Conservation (phyloP, 2,888 invertebrate genomes). For the Andrena dorsata region DNA sequence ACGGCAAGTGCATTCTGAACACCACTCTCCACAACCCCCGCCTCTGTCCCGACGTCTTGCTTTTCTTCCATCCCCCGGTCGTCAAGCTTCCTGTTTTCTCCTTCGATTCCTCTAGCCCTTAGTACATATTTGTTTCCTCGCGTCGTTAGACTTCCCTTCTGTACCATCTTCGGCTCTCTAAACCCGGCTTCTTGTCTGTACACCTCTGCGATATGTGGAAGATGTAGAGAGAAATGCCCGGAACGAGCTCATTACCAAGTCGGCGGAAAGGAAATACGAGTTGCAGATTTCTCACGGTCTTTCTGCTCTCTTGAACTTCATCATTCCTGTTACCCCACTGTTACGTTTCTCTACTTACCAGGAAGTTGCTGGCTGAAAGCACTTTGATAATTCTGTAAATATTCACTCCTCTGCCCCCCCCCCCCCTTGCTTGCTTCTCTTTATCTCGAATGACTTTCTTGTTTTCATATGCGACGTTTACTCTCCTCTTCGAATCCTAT, state of each 20-base stretch:
- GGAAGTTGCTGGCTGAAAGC: background rate
- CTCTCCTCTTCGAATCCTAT: background rate
- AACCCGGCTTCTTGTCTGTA: background rate
- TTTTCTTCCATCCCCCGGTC: background rate
- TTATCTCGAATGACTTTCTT: background rate
- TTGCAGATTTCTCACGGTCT: too few relatives aligned
- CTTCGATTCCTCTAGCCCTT: background rate
- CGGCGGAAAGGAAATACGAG: background rate
- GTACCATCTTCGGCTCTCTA: background rate
- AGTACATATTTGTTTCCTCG: too few relatives aligned
- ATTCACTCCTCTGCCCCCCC: background rate
- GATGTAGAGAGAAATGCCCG: background rate
- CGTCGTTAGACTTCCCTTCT: too few relatives aligned
- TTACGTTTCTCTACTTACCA: background rate
- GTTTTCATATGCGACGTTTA: background rate
- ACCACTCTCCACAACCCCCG: slow-evolving; percentile 13
- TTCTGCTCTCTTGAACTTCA: background rate
- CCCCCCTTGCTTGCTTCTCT: slow-evolving; percentile 40
- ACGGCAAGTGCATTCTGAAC: slow-evolving; percentile 67
- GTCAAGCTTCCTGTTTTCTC: slow-evolving; percentile 7
- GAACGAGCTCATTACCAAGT: background rate
- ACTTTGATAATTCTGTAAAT: background rate
- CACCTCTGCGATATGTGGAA: background rate
- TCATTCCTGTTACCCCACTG: background rate
- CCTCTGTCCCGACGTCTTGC: background rate